These are phyloP conservation scores for Caradrina clavipalpis DNA, from an alignment of 2,888 invertebrate species.

Conservation along the genomic window DNA sequence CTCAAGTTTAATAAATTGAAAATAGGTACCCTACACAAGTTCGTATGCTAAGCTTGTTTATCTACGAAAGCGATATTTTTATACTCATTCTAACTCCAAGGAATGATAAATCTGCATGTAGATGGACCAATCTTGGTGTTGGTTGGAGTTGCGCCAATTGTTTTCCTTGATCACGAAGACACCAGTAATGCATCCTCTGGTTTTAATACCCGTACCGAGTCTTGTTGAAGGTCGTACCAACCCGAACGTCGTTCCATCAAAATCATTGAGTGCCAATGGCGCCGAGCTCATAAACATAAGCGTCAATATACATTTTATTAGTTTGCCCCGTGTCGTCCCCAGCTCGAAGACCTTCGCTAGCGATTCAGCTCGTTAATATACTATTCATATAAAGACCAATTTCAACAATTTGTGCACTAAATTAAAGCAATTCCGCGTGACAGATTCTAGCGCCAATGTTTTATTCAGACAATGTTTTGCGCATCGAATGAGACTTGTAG, in stretches of 20 bases:
- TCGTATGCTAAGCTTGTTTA: slow-evolving; percentile 27
- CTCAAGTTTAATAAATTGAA: slow-evolving; percentile 13
- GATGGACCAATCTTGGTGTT: slow-evolving; percentile 59
- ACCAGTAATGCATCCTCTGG: slow-evolving; percentile 38
- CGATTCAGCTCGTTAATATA: slow-evolving; percentile 78
- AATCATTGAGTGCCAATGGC: slow-evolving; percentile 71
- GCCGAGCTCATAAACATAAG: slow-evolving; percentile 70
- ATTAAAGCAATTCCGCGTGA: slow-evolving; percentile 50
- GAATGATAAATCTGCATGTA: slow-evolving; percentile 60
- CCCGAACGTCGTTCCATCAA: slow-evolving; percentile 48
- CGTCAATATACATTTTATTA: slow-evolving; percentile 75
- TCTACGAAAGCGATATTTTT: slow-evolving; percentile 52
- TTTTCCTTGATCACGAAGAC: slow-evolving; percentile 42
- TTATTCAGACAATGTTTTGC: slow-evolving; percentile 26
- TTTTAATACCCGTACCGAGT: slow-evolving; percentile 58
- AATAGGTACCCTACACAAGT: slow-evolving; percentile 21
- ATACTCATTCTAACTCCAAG: slow-evolving; percentile 53
- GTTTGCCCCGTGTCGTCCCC: slow-evolving; percentile 69
- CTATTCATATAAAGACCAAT: slow-evolving; percentile 63
- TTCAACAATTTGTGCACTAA: slow-evolving; percentile 67
- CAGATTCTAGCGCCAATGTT: slow-evolving; percentile 39
- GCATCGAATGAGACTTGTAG: slow-evolving; percentile 13
- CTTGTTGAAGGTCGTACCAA: slow-evolving; percentile 65
- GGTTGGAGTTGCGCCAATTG: slow-evolving; percentile 72
- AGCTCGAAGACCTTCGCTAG: slow-evolving; percentile 73